A percentile compares a stretch with the other conserved stretches of the same genome.
These are phyloP conservation scores for Acromyrmex charruanus DNA, from an alignment of 1,140 invertebrate genomes.

Conservation along the genomic window DNA sequence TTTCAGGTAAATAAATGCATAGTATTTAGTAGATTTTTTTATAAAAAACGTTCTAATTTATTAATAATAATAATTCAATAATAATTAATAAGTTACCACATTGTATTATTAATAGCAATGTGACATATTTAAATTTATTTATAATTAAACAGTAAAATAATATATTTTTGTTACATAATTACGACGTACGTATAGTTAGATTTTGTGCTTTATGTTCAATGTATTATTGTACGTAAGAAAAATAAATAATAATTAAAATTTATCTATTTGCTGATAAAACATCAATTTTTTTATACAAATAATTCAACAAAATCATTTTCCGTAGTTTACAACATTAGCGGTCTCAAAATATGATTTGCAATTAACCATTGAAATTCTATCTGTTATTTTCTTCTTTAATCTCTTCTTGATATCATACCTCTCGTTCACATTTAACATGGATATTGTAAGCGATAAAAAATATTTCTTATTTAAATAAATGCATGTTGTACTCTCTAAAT, in stretches of 20 bases:
- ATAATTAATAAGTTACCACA: not conserved
- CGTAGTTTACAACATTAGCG: not conserved
- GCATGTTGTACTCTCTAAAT: not conserved
- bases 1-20: conserved; percentile 12
- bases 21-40: not conserved
- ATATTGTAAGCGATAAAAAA: not conserved
- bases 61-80: not conserved
- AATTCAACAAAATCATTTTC: not conserved
- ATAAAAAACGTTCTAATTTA: not conserved
- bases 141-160: not conserved
- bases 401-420: not conserved
- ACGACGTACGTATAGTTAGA: not conserved
- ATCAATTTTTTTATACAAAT: not conserved
- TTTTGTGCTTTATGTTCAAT: not conserved
- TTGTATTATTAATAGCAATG: not conserved
- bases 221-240: not conserved
- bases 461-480: not conserved
- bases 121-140: not conserved
- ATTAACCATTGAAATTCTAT: conserved; percentile 5
- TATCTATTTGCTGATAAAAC: not conserved
- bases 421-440: not conserved
- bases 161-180: not conserved
- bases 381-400: not conserved
- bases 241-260: not conserved
- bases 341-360: not conserved